Evolutionary conservation across 1,140 invertebrate genomes (phyloP).

Genomic region (Colletes latitarsis): DNA sequence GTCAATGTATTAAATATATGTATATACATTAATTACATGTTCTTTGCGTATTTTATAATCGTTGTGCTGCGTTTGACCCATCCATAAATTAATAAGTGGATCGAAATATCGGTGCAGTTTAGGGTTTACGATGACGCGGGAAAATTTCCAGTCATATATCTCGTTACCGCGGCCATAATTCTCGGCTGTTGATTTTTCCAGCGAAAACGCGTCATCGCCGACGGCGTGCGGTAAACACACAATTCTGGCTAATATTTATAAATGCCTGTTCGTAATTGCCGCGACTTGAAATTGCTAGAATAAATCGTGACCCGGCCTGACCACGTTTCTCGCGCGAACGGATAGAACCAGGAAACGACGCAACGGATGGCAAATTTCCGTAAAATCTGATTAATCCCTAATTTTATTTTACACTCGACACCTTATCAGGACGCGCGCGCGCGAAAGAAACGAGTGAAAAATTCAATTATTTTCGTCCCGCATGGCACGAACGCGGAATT

Average conservation of each 20-base stretch:
- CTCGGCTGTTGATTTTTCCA: slow-evolving; percentile 1
- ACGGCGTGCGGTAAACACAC: not conserved
- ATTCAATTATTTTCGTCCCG: slow-evolving; percentile 15
- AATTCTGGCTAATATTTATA: slow-evolving; percentile 34
- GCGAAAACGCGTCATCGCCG: not conserved
- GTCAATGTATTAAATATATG: no score
- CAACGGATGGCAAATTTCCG: not conserved
- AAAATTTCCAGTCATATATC: not conserved
- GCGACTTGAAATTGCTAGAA: not conserved
- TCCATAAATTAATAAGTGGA: no score
- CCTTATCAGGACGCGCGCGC: slow-evolving; percentile 9
- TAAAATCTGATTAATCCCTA: slow-evolving; percentile 38
- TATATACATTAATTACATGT: no score
- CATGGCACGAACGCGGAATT: slow-evolving; percentile 7
- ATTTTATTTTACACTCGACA: slow-evolving; percentile 26
- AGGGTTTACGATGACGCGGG: no score
- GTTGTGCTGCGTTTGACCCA: no score
- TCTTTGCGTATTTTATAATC: no score
- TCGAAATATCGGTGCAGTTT: no score
- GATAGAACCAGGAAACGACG: not conserved
- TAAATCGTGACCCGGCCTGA: slow-evolving; percentile 10
- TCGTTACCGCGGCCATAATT: not conserved
- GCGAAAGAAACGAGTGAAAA: slow-evolving; percentile 21
- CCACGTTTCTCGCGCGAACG: not conserved
- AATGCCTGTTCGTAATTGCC: slow-evolving; percentile 25